Conservation (phyloP, 1,140 invertebrate genomes). For the Heliconius nattereri region DNA sequence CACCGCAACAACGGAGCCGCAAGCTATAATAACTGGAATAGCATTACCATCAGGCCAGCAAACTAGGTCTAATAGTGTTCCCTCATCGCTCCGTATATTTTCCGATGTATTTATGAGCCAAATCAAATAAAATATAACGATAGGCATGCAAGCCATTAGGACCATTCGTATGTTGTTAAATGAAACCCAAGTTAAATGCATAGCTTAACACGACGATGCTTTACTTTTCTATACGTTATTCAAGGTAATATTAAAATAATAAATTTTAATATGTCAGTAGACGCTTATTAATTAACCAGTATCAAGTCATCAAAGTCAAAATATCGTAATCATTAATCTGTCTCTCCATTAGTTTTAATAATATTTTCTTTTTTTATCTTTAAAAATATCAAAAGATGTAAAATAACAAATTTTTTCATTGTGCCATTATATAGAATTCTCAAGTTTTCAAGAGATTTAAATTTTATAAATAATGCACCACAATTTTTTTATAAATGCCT, state of each 20-base stretch:
- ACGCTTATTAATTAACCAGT: no score
- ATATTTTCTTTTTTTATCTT: no score
- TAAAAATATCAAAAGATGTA: no score
- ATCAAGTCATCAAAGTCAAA: no score
- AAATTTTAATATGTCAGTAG: no score
- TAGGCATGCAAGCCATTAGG: conserved; percentile 72
- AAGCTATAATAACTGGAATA: conserved; percentile 64
- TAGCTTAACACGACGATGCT: conserved; percentile 24
- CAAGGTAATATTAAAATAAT: no score
- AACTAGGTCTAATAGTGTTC: conserved; percentile 64
- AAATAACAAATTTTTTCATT: no score
- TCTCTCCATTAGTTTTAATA: no score
- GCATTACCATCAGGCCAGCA: conserved; percentile 72
- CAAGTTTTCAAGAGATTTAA: no score
- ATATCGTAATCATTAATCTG: no score
- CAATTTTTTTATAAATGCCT: background rate
- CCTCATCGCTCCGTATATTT: conserved; percentile 70
- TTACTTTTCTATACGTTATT: background rate
- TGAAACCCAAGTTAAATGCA: conserved; percentile 68
- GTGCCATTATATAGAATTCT: background rate
- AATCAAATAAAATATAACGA: conserved; percentile 73
- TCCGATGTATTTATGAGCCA: conserved; percentile 76
- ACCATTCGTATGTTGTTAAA: conserved; percentile 74
- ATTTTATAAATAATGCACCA: no score
- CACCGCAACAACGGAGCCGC: conserved; percentile 59